Evolutionary conservation across 92 coral and sea anemone species (phyloP).

Genomic region (Palythoa grandiflora): DNA sequence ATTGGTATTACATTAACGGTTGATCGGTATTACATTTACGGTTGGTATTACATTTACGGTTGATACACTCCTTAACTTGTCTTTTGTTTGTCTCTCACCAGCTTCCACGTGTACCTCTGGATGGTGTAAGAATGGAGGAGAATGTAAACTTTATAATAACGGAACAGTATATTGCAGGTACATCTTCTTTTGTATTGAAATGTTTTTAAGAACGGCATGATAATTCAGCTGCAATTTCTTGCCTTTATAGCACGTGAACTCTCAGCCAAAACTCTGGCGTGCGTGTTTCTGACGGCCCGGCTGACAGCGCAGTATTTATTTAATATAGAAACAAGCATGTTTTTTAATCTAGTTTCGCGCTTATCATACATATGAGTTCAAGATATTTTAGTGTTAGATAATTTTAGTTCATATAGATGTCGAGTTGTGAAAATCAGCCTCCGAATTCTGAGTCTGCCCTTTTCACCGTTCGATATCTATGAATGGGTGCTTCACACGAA

Average conservation of each 20-base stretch:
- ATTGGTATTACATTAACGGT: too few species aligned
- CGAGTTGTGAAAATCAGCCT: not conserved
- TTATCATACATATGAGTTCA: conserved; percentile 5
- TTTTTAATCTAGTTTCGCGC: conserved; percentile 26
- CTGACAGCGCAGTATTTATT: conserved; percentile 68
- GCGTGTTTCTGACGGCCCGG: conserved; percentile 20
- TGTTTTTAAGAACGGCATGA: too few species aligned
- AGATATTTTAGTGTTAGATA: not conserved
- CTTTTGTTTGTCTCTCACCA: conserved; percentile 60
- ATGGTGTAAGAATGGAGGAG: conserved; percentile 89
- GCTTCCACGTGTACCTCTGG: conserved; percentile 86
- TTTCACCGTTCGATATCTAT: not conserved
- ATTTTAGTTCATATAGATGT: not conserved
- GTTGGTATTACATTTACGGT: too few species aligned
- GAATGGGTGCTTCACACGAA: not conserved
- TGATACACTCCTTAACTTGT: conserved; percentile 46
- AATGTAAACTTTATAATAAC: conserved; percentile 49
- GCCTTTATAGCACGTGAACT: too few species aligned
- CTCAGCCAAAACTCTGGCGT: not conserved
- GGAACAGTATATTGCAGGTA: conserved; percentile 88
- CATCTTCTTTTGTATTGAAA: too few species aligned
- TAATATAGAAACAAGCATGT: conserved; percentile 27
- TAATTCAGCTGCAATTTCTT: too few species aligned
- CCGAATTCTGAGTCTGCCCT: not conserved
- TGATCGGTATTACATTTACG: too few species aligned